phyloP scores from a whole-genome alignment of 2,888 invertebrate genomes.

The Drosophila robusta region DNA sequence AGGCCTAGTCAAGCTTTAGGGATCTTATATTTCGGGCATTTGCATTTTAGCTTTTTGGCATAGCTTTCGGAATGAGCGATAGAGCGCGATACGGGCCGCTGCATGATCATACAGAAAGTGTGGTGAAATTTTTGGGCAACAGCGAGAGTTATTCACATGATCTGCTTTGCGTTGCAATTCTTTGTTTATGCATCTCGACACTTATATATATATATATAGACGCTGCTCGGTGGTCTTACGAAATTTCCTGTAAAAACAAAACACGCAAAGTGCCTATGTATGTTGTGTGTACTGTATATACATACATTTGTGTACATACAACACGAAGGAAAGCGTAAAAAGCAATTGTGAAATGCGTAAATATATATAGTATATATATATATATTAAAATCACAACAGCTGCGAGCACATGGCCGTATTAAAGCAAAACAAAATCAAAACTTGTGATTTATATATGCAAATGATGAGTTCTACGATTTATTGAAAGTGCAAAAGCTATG shows the following conservation, averaged over 20 bases:
- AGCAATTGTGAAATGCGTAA: constrained; percentile 47
- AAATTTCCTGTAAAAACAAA: constrained; percentile 72
- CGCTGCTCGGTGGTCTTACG: constrained; percentile 68
- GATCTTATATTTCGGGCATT: constrained; percentile 66
- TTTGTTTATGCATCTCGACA: constrained; percentile 68
- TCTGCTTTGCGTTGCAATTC: constrained; percentile 64
- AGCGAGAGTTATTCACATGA: constrained; percentile 30
- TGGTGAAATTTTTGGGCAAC: constrained; percentile 50
- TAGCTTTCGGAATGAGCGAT: constrained; percentile 56
- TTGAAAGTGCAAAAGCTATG: not conserved
- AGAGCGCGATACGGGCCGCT: constrained; percentile 44
- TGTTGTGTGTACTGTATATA: constrained; percentile 1
- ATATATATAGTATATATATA: constrained; percentile 24
- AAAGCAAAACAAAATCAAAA: constrained; percentile 29
- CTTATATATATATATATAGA: constrained; percentile 19
- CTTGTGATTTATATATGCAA: constrained; percentile 8
- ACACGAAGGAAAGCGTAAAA: constrained; percentile 22
- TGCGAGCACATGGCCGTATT: constrained; percentile 42
- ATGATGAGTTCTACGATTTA: constrained; percentile 4
- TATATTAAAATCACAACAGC: constrained; percentile 46
- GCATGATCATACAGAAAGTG: constrained; percentile 38
- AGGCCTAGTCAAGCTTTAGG: constrained; percentile 72
- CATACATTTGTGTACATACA: constrained; percentile 8
- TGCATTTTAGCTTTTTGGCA: constrained; percentile 48
- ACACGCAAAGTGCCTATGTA: constrained; percentile 29